Evolutionary conservation across 2,113 vertebrate genomes (phyloP).

Genomic region (Aspidoscelis tigris): DNA sequence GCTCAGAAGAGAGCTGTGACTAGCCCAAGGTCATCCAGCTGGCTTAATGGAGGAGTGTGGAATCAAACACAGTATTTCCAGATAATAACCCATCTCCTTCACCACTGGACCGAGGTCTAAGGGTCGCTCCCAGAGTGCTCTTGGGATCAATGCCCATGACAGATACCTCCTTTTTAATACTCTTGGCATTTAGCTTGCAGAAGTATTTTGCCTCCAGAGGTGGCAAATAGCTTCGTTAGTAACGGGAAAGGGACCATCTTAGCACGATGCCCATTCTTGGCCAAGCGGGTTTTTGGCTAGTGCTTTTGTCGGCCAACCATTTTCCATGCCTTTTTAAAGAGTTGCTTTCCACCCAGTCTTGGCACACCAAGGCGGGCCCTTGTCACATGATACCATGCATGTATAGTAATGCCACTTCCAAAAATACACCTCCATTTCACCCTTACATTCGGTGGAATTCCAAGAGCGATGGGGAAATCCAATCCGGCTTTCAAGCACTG

Average conservation of each 20-base stretch:
- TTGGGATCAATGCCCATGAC: not conserved
- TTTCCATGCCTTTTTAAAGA: not conserved
- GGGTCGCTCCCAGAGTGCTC: too few relatives aligned
- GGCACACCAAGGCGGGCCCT: not conserved
- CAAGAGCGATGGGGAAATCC: constrained; percentile 17
- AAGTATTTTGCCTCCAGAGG: not conserved
- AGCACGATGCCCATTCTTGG: fast-evolving
- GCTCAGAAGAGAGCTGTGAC: too few relatives aligned
- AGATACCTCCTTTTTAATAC: too few relatives aligned
- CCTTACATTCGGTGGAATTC: constrained; percentile 8
- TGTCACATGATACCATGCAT: constrained; percentile 32
- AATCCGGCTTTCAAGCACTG: not conserved
- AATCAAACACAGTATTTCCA: too few relatives aligned
- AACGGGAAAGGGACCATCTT: not conserved
- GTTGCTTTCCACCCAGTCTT: not conserved
- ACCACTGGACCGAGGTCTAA: not conserved
- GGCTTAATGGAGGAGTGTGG: too few relatives aligned
- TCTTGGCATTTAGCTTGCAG: not conserved
- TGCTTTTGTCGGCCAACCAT: not conserved
- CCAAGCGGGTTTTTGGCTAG: fast-evolving
- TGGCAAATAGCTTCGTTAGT: too few relatives aligned
- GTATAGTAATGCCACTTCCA: constrained; percentile 36
- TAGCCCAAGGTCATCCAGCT: too few relatives aligned
- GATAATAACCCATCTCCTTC: too few relatives aligned
- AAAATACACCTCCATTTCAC: constrained; percentile 45